phyloP scores from a whole-genome alignment of 2,113 vertebrate genomes.

The Misgurnus mizolepis region DNA sequence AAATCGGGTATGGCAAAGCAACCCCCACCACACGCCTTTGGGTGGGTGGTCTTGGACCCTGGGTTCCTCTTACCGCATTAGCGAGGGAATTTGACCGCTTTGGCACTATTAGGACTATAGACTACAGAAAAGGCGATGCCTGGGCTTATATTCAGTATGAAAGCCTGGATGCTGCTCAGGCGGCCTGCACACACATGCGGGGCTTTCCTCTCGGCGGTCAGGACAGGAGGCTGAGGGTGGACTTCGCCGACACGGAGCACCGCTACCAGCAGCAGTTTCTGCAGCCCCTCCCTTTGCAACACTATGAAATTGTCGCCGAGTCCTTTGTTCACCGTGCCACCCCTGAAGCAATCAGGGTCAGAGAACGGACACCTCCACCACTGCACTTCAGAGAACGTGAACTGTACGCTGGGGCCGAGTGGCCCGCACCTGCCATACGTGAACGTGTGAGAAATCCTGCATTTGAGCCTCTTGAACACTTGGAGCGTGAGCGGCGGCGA shows the following conservation, averaged over 20 bases:
- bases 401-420: conserved; percentile 87
- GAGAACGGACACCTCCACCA: conserved; percentile 91
- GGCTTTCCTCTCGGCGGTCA: conserved; percentile 93
- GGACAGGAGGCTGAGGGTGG: conserved; percentile 89
- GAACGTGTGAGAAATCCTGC: conserved; percentile 83
- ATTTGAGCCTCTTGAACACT: conserved; percentile 89
- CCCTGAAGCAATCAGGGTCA: conserved; percentile 85
- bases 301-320: conserved; percentile 93
- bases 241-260: conserved; percentile 95
- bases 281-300: conserved; percentile 89
- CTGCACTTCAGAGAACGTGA: conserved; percentile 93
- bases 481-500: conserved; percentile 85
- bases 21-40: conserved; percentile 93
- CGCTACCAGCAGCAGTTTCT: conserved; percentile 94
- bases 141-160: conserved; percentile 99
- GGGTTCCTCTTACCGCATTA: conserved; percentile 91
- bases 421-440: conserved; percentile 87
- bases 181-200: conserved; percentile 94
- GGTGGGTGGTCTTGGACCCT: conserved; percentile 94
- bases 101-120: conserved; percentile 95
- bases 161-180: conserved; percentile 94
- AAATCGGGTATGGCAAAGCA: conserved; percentile 97
- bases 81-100: conserved; percentile 97
- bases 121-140: conserved; percentile 95
- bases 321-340: conserved; percentile 90